A percentile compares a stretch with the other conserved stretches of the same genome.
Evolutionary conservation across 2,888 invertebrate genomes (phyloP).

Genomic region (Catocala sponsa): DNA sequence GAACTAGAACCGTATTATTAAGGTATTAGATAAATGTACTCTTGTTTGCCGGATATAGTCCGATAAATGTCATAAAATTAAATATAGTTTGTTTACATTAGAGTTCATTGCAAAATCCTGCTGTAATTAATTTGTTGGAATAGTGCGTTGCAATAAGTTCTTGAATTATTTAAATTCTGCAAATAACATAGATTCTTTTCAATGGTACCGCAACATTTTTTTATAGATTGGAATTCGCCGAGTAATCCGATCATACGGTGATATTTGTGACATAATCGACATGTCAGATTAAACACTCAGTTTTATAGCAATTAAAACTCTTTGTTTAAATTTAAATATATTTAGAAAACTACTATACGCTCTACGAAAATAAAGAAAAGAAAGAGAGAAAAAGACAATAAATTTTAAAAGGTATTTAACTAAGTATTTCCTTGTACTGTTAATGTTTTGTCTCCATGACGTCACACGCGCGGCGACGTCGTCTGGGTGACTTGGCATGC

Average conservation of each 20-base stretch:
- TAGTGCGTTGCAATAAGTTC: too few relatives aligned
- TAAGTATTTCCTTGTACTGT: conserved; percentile 36
- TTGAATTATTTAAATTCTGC: too few relatives aligned
- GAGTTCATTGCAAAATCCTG: too few relatives aligned
- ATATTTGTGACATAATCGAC: not conserved
- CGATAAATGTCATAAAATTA: too few relatives aligned
- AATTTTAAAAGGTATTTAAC: conserved; percentile 18
- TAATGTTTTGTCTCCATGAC: conserved; percentile 23
- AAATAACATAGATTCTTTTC: not conserved
- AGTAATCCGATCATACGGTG: not conserved
- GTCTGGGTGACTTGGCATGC: conserved; percentile 47
- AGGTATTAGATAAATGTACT: too few relatives aligned
- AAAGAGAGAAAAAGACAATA: conserved; percentile 9
- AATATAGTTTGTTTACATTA: too few relatives aligned
- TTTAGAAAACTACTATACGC: conserved; percentile 10
- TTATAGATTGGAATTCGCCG: conserved; percentile 1
- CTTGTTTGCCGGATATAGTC: too few relatives aligned
- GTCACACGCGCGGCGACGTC: conserved; percentile 22
- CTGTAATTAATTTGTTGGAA: too few relatives aligned
- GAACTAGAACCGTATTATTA: too few relatives aligned
- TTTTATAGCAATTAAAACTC: conserved; percentile 13
- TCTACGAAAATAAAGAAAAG: conserved; percentile 4
- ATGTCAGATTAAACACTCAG: conserved; percentile 5
- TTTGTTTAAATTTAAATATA: conserved; percentile 12
- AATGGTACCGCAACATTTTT: not conserved